Evolutionary conservation across 92 coral and sea anemone genomes (phyloP), one percentile per base, ranked within the genome.

Genomic region (Umimayanthus chanpuru): DNA sequence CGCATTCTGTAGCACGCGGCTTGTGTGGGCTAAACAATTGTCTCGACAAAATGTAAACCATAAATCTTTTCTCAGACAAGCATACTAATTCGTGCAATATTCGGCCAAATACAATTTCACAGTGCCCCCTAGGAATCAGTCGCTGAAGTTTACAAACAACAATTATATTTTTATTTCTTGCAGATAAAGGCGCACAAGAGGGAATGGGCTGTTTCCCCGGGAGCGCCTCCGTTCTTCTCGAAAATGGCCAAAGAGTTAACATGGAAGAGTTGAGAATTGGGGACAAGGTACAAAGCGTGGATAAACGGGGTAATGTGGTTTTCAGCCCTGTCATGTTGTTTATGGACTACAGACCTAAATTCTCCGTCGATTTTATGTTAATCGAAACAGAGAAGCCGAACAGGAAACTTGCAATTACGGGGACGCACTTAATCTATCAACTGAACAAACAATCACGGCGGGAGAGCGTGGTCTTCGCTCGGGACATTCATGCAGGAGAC

Each of bases 311-410:
- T 0, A 74, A 78, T 25, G 67, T 97, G 11, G 86, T 90, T 72
- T 95, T 92, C 89, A 96, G 98, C 86, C 93, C 90, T 30, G 95
- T 97, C 1, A 79, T 96, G 39, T 90, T 96, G 93, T 97, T 97
- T 85, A 87, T 97, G 38, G 98, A 97, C 86, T 91, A 91, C 88
- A 91, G 92, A 55, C 98, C 94, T 5, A 90, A 89, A 82, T 56
- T 80, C 40, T 66, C 89, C 11, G 44, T 73, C n/a, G 89, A 82
- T 12, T 95, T 85, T 81, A 80, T 92, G 30, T 73, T 90, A 11
- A 93, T 95, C 86, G 82, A 75, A 66, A 94, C 99, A 20, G 89
- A 91, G 38, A 88, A 89, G 79, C 96, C 97, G 76, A 79, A 89
- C 75, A 90, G 90, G 78, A 83, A 85, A 77, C 89, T 97, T 26